Evolutionary conservation across 2,888 invertebrate species (phyloP), one percentile per base, ranked within the genome.

Genomic region (Phrixothrix hirtus): DNA sequence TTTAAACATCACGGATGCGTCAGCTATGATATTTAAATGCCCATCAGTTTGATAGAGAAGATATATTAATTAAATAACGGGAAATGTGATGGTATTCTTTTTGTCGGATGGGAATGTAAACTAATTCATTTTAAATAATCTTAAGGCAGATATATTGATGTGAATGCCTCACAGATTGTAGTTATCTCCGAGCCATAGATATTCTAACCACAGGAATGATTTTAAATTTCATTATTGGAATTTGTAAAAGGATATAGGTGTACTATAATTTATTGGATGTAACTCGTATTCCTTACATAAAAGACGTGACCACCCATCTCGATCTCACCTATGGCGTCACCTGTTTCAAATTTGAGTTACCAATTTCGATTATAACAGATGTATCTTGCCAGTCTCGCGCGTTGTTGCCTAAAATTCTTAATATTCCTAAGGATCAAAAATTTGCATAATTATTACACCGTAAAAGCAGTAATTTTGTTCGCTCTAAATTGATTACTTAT

Each of bases 231-330:
- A 10, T 10, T 37, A 44, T 36, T 25, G 36, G 29, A 17, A 9
- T 4, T 30, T 37, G 36, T 45, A 37, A 30, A 45, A 21, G 30
- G 37, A 45, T 21, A 26, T 13, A 12, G 30, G 14, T 36, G 44
- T 37, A 35, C 26, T 12, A 37, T 36, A 37, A 45, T 30, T 45
- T 45, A 45, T 45, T 37, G 36, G 17, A 45, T 16, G 37, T 37
- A 45, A 35, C 45, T 45, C 45, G 36, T 45, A 45, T 45, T 45
- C 36, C 36, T 45, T 35, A 45, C 34, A 7, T 11, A 30, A 15
- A 37, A 7, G 21, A 45, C 37, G 6, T 29, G 45, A 37, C 45
- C 45, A 45, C 45, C 45, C 45, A 45, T 45, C 31, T 31, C 5
- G 45, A 37, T 37, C 12, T 17, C 12, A 31, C n/a, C n/a, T n/a